Evolutionary conservation across 2,888 invertebrate genomes (phyloP), one percentile per base, ranked within the genome.

Genomic region (Timema cristinae): DNA sequence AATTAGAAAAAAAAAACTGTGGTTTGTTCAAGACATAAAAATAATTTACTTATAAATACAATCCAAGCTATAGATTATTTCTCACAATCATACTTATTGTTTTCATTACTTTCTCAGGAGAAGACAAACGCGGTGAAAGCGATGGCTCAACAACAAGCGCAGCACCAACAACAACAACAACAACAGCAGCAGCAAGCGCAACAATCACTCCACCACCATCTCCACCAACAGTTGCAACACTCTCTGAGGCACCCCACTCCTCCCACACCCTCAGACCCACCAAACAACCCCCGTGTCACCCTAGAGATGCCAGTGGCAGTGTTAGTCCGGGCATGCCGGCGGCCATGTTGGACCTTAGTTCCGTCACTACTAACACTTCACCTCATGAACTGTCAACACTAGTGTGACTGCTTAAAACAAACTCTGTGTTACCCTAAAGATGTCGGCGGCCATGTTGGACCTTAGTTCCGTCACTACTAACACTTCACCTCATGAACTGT

Each of bases 101-200:
- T 32, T 32, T 32, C 32, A 32, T 32, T 32, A 4, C 32, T 32
- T 32, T 32, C 76, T 5, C 76, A 84, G 84, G 93, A 93, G 82
- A 94, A 94, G 83, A 94, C 93, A 0, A 93, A 91, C 77, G 89
- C 93, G 70, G 92, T 93, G 50, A 90, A 89, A 78, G 90, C 90
- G 9, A 80, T 86, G 9, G 85, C 85, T 80, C 86, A 80, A 59
- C 83, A 82, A 73, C 72, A 74, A 47, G 67, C 67, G 9, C 61
- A 71, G 49, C 50, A 70, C 85, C 85, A 80, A 49, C 73, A 71
- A 51, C 32, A 32, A 7, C 61, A 69, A 16, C 52, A 69, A 85
- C 85, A 80, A 49, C 74, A 72, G 51, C 73, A 74, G 16, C 75
- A 76, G 54, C 74, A 75, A 68, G 73, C 74, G n/a, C 73, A 71